Evolutionary conservation across 2,797 vertebrate genomes (phyloP), one percentile per base, ranked within the genome.

Genomic region (Avahi laniger): DNA sequence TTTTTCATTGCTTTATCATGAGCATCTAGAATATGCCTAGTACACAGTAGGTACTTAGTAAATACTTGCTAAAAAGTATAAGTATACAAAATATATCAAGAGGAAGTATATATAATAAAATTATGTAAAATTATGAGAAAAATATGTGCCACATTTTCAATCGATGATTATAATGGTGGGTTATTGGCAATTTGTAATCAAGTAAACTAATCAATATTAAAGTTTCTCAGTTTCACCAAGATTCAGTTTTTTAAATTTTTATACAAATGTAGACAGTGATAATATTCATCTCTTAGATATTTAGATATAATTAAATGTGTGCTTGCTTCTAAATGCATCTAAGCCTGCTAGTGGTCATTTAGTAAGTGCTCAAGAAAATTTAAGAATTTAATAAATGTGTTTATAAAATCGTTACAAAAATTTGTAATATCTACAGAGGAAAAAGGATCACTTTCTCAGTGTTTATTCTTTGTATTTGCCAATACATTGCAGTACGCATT

Each of bases 381-480:
- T 52, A 83, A 22, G 4, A 13, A 46, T 81, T 80, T 63, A 57
- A 59, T 73, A n/a, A 33, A 35, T 65, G 93, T 57, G 76, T 35
- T 92, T 54, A n/a, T 59, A 70, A 65, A 93, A 50, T 50, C 41
- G 0, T 91, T 88, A 7, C 18, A 78, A 95, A 90, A 48, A 38
- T 46, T 28, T 79, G 0, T 76, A 78, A 86, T 80, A 65, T 91
- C 1, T 61, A 41, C 3, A 70, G 11, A 89, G 89, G 38, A 78
- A 78, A 91, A 90, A 82, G 50, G 38, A 75, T 43, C 28, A 80
- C 33, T 54, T n/a, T 33, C 24, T 65, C 41, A 79, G 5, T 65
- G 33, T 91, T 95, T 93, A 61, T 86, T 90, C 26, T 92, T 41
- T 82, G 1, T 38, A 82, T 84, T 82, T 96, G 57, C 46, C 43